A percentile compares a stretch with the other conserved stretches of the same genome.
These are phyloP conservation scores for Clarias macrocephalus DNA, from an alignment of 2,113 vertebrate genomes.

Conservation along the genomic window DNA sequence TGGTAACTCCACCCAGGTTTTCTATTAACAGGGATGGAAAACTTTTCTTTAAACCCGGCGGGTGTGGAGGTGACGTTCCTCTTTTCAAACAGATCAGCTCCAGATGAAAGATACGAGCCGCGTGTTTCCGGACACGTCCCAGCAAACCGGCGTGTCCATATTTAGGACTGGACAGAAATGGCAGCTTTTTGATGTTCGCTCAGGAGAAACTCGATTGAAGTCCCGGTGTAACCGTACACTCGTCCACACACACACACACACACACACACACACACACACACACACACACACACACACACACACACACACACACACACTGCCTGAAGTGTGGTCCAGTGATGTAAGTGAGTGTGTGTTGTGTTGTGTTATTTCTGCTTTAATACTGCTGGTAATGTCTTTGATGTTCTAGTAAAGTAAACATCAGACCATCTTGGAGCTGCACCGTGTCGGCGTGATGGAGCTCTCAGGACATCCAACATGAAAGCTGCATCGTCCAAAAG, in stretches of 20 bases:
- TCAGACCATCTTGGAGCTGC: neutral
- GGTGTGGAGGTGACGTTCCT: neutral
- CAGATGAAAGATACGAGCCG: neutral
- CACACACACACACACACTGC: neutral
- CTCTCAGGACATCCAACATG: neutral
- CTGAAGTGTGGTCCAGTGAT: neutral
- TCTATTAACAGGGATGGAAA: neutral
- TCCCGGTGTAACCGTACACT: neutral
- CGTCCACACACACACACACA: neutral
- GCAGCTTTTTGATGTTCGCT: slow-evolving; percentile 47
- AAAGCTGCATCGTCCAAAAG: neutral
- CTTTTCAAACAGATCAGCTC: neutral
- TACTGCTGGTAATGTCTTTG: neutral
- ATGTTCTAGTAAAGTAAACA: neutral
- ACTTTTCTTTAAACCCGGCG: neutral
- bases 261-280: neutral
- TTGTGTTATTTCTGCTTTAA: neutral
- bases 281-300: neutral
- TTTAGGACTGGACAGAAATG: slow-evolving; percentile 41
- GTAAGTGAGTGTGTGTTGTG: slow-evolving; percentile 10
- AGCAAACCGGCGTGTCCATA: neutral
- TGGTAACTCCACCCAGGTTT: neutral
- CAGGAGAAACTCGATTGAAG: slow-evolving; percentile 39
- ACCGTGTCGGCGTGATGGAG: neutral
- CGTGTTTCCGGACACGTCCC: neutral